Conservation (phyloP, 2,113 vertebrate species). For the Edolisoma coerulescens region DNA sequence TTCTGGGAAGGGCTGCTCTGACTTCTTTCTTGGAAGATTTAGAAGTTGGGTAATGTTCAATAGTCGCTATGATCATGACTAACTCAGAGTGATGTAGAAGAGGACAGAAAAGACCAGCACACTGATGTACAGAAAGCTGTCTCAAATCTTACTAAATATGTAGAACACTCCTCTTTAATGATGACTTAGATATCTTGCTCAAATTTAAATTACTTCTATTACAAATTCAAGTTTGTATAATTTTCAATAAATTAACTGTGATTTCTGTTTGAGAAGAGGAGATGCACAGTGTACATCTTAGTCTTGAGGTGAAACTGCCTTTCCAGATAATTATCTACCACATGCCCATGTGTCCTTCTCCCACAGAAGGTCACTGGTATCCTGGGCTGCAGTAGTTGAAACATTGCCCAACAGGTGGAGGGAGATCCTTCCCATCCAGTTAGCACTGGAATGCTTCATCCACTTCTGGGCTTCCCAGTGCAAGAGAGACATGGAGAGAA, state of each 20-base stretch:
- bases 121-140: neutral
- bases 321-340: too few species aligned
- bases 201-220: neutral
- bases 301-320: too few species aligned
- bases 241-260: neutral
- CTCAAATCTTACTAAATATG: neutral
- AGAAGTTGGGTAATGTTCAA: neutral
- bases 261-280: neutral
- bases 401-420: neutral
- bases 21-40: neutral
- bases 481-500: neutral
- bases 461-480: neutral
- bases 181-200: neutral
- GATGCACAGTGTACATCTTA: neutral
- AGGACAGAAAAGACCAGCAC: neutral
- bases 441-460: neutral
- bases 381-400: neutral
- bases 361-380: neutral
- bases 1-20: neutral
- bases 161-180: neutral
- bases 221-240: neutral
- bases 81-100: neutral
- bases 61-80: neutral
- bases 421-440: neutral
- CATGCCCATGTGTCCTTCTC: fast-evolving